Evolutionary conservation across 92 coral and sea anemone genomes (phyloP).

Genomic region (Zoanthus gigantus): DNA sequence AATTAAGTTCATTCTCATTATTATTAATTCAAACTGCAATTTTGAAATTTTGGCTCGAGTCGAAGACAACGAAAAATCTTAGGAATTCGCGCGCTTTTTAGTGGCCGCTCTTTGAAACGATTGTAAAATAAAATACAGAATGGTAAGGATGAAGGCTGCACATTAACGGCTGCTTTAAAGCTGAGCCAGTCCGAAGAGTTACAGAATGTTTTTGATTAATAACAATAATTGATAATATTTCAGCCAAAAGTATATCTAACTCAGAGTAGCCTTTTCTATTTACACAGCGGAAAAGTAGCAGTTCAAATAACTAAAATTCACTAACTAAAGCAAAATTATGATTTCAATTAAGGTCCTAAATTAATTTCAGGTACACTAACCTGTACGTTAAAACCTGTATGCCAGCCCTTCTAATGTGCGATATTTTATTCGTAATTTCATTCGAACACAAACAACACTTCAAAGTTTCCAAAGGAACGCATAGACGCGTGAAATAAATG

Average conservation of each 20-base stretch:
- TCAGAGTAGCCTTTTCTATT: background rate
- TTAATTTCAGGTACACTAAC: background rate
- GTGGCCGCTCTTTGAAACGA: background rate
- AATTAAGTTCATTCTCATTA: background rate
- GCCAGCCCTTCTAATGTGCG: background rate
- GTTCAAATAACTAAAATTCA: background rate
- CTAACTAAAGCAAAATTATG: background rate
- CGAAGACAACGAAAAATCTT: background rate
- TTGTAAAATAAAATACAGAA: background rate
- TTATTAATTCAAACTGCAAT: background rate
- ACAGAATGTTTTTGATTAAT: background rate
- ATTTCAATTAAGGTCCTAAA: background rate
- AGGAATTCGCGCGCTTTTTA: conserved; percentile 2
- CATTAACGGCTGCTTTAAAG: background rate
- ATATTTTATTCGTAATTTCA: background rate
- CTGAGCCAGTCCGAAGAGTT: background rate
- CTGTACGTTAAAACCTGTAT: no score
- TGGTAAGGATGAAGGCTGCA: background rate
- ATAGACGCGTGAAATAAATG: conserved; percentile 15
- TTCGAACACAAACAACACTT: background rate
- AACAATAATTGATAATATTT: no score
- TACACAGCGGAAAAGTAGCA: background rate
- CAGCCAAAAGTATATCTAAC: background rate
- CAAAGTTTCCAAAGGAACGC: background rate
- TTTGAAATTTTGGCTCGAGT: background rate